Base-by-base conservation (phyloP, 92 coral and sea anemone species). In the Paragorgia papillata region DNA sequence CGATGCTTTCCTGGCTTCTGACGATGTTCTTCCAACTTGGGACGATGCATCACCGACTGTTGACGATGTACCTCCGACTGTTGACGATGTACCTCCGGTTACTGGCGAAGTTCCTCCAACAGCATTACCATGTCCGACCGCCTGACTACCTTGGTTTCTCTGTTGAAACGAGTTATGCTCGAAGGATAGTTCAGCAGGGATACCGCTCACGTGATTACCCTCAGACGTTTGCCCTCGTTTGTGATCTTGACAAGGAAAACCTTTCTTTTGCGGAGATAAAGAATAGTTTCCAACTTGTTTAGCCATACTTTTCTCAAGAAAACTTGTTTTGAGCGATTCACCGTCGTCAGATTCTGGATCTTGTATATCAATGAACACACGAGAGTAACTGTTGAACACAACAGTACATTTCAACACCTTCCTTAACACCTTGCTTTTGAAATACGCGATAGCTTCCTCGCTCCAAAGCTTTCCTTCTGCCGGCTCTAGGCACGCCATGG, bases 401-500 rank as follows among this genome's bases (percentile, higher is more conserved):
- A 69, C 60, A 7, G 39, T 53, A 27, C 54, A 28, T 13, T 14
- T 50, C 33, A 69, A 28, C 17, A 69, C 60, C 6, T 69, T 69
- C 61, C 40, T 18, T 0, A 5, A 1, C 4, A 91, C 80, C 3
- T 68, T 81, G 21, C 58, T 34, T 50, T 55, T 74, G 51, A 94
- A 85, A 35, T 81, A 5, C 26, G 73, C 86, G 50, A 66, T 79
- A n/a, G 97, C 94, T 20, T 89, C 75, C 25, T 62, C 64, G 14
- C 82, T 15, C 95, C 97, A 88, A 29, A 69, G 70, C 27, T 76
- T 73, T 31, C 87, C 79, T 6, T 87, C 83, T 0, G 48, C 32
- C 7, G 86, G 86, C 33, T 24, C 53, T 2, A 75, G 32, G 6
- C 58, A 48, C 19, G 69, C 82, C 43, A 94, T 57, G 12, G 83